A percentile compares a stretch with the other conserved stretches of the same genome.
Evolutionary conservation across 2,888 invertebrate genomes (phyloP).

Genomic region (Heliconius aoede): DNA sequence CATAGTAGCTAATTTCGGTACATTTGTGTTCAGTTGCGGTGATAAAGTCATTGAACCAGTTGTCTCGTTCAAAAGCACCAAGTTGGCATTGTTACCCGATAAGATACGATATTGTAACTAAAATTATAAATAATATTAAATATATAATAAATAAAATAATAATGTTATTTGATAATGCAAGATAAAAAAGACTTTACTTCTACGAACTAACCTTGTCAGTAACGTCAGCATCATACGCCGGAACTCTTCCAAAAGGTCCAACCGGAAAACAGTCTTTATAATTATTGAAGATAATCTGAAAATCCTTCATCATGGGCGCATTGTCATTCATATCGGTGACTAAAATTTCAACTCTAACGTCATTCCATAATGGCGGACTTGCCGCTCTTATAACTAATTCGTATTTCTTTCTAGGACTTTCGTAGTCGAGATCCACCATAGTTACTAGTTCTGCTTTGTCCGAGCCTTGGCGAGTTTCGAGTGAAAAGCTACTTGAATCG

Average conservation of each 20-base stretch:
- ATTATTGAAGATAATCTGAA: constrained; percentile 97
- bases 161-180: too few relatives aligned
- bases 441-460: constrained; percentile 95
- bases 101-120: constrained; percentile 91
- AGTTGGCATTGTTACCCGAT: constrained; percentile 96
- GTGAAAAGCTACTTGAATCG: constrained; percentile 92
- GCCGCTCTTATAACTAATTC: constrained; percentile 95
- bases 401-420: constrained; percentile 95
- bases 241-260: constrained; percentile 95
- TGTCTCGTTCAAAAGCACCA: constrained; percentile 92
- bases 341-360: constrained; percentile 93
- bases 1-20: constrained; percentile 96
- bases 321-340: constrained; percentile 98
- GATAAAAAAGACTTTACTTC: too few relatives aligned
- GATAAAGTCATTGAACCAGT: constrained; percentile 94
- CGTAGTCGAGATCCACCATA: constrained; percentile 96
- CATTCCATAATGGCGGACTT: constrained; percentile 94
- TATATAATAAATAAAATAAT: too few relatives aligned
- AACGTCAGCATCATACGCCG: constrained; percentile 97
- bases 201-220: constrained; percentile 86
- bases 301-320: constrained; percentile 95
- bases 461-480: constrained; percentile 91
- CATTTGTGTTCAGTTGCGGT: constrained; percentile 97
- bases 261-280: constrained; percentile 96
- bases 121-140: constrained; percentile 33